A percentile compares a stretch with the other conserved stretches of the same genome.
These are phyloP conservation scores for Anarrhichthys ocellatus DNA, from an alignment of 2,113 vertebrate species.

Conservation along the genomic window DNA sequence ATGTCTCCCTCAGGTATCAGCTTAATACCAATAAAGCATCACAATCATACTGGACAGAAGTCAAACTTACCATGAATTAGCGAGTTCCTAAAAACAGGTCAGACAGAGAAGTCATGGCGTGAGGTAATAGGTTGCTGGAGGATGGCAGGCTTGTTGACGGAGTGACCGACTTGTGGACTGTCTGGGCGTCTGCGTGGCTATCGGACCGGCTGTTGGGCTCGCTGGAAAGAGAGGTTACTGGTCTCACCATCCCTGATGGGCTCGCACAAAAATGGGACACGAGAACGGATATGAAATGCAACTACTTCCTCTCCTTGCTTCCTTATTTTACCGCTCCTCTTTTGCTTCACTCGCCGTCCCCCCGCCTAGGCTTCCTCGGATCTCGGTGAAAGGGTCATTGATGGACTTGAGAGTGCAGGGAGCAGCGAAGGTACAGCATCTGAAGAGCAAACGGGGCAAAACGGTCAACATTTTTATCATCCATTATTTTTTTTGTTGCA, in stretches of 20 bases:
- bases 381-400: slow-evolving; percentile 67
- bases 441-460: slow-evolving; percentile 61
- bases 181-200: slow-evolving; percentile 52
- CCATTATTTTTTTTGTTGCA: background rate
- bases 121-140: slow-evolving; percentile 77
- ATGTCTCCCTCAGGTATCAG: background rate
- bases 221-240: slow-evolving; percentile 53
- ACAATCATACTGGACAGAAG: background rate
- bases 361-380: slow-evolving; percentile 61
- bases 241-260: slow-evolving; percentile 83
- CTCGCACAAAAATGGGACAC: slow-evolving; percentile 42
- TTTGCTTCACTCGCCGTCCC: slow-evolving; percentile 32
- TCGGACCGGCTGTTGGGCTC: slow-evolving; percentile 31
- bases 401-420: slow-evolving; percentile 52
- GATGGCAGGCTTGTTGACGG: slow-evolving; percentile 62
- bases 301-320: slow-evolving; percentile 40
- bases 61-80: slow-evolving; percentile 84
- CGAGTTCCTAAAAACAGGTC: slow-evolving; percentile 75
- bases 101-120: slow-evolving; percentile 80
- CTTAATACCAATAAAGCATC: background rate
- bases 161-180: slow-evolving; percentile 46
- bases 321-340: slow-evolving; percentile 34
- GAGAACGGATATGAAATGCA: slow-evolving; percentile 49
- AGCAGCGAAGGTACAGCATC: slow-evolving; percentile 75
- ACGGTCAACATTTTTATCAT: background rate